These are phyloP conservation scores for Anorthoa munda DNA, from an alignment of 2,888 invertebrate species.

Conservation along the genomic window DNA sequence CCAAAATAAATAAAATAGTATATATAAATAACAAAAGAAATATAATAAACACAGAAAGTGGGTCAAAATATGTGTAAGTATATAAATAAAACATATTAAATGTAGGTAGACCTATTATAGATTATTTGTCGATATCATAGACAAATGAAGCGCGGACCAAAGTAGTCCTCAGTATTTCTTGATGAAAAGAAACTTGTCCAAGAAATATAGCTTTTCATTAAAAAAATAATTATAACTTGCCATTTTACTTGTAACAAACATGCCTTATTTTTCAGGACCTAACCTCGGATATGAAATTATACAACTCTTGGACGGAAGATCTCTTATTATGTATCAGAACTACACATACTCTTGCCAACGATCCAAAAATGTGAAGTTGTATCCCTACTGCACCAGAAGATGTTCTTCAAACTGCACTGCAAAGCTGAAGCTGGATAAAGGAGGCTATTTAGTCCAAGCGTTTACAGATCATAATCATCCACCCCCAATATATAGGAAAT, in stretches of 20 bases:
- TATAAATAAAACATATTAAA: no score
- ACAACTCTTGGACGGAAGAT: constrained; percentile 47
- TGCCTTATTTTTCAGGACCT: constrained; percentile 30
- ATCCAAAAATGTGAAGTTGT: constrained; percentile 49
- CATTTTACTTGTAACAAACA: background rate
- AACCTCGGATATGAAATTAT: constrained; percentile 37
- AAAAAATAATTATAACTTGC: no score
- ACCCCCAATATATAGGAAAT: constrained; percentile 44
- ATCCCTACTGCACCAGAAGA: constrained; percentile 59
- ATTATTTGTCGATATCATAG: no score
- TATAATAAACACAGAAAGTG: no score
- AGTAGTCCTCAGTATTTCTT: no score
- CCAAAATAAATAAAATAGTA: no score
- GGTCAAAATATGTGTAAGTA: no score
- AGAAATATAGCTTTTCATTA: no score
- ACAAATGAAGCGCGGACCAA: no score
- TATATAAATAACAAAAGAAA: no score
- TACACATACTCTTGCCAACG: constrained; percentile 65
- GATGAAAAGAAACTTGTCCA: no score
- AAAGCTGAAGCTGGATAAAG: constrained; percentile 49
- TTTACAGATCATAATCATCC: constrained; percentile 54
- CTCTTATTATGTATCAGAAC: constrained; percentile 63
- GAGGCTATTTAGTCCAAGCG: constrained; percentile 44
- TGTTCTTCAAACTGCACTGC: constrained; percentile 51
- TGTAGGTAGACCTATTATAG: no score